Base-by-base conservation (phyloP, 2,888 invertebrate species). In the Acrocyrtus sp. region DNA sequence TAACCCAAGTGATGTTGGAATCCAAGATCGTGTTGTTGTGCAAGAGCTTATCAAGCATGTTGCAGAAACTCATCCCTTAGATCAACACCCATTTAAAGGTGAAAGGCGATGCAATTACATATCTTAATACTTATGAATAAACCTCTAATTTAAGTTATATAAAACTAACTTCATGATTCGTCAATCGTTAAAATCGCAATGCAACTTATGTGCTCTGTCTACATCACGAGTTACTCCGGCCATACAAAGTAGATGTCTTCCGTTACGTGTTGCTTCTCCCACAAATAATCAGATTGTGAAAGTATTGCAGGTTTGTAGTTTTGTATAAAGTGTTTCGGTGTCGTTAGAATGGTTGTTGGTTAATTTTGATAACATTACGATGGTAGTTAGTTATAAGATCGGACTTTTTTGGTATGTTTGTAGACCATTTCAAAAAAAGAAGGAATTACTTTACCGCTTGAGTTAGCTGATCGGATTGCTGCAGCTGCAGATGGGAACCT, bases 1-100 rank as follows among this genome's bases (percentile, higher is more conserved):
- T 53, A 95, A 95, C 84, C 95, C 95, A 0, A 98, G 98, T 69
- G 98, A 99, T 87, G 98, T 94, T n/a, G 98, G 98, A 2, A 94
- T 97, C 78, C 91, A 98, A 83, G 99, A 99, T 85, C 88, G 98
- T 76, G 91, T 98, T 50, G 96, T 99, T 26, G 92, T 99, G 12
- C 98, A 98, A 89, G 98, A 99, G 85, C 86, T 99, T 34, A 93
- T 99, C 1, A 99, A 99, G 85, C 95, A 92, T 81, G 94, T 97
- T 45, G 99, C 99, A 0, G 97, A 98, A 85, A 94, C 96, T 0
- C 95, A 96, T 83, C 97, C 98, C 83, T 89, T 98, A 26, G 96
- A 97, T 85, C 96, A 97, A 83, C 89, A 92, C 80, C 93, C 96
- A 76, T 99, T 99, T 83, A 98, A 98, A 89, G 90, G 90, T 90